These are phyloP conservation scores for Oreochromis spilurus DNA, from an alignment of 2,113 vertebrate genomes.

Conservation along the genomic window DNA sequence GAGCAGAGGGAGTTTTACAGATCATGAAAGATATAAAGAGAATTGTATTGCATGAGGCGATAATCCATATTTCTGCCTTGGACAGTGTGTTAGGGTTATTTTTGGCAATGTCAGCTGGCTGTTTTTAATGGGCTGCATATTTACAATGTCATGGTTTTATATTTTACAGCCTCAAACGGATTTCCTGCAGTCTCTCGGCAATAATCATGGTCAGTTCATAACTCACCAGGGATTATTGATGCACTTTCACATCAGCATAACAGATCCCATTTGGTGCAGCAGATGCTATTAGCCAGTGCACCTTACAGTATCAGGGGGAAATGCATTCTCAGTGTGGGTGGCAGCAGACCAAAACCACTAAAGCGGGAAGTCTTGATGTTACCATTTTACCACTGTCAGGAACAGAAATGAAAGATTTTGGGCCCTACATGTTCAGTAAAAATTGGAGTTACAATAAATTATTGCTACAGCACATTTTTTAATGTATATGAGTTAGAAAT, in stretches of 20 bases:
- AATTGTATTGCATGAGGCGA: conserved; percentile 57
- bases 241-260: conserved; percentile 47
- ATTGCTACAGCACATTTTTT: neutral
- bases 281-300: conserved; percentile 31
- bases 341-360: neutral
- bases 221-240: conserved; percentile 53
- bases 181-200: conserved; percentile 50
- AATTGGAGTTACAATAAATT: neutral
- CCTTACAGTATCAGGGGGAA: neutral
- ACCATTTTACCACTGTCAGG: neutral
- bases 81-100: conserved; percentile 55
- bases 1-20: conserved; percentile 51
- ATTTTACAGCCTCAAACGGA: conserved; percentile 63
- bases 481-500: neutral
- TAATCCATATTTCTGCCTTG: conserved; percentile 55
- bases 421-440: neutral
- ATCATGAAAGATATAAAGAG: conserved; percentile 56
- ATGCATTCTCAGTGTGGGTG: neutral
- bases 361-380: neutral
- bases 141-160: conserved; percentile 68
- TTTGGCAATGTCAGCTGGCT: conserved; percentile 61
- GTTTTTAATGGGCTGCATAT: conserved; percentile 63
- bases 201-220: conserved; percentile 68
- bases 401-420: neutral
- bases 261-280: conserved; percentile 25